These are phyloP conservation scores for Heliornis fulica DNA, from an alignment of 2,113 vertebrate species.

Conservation along the genomic window DNA sequence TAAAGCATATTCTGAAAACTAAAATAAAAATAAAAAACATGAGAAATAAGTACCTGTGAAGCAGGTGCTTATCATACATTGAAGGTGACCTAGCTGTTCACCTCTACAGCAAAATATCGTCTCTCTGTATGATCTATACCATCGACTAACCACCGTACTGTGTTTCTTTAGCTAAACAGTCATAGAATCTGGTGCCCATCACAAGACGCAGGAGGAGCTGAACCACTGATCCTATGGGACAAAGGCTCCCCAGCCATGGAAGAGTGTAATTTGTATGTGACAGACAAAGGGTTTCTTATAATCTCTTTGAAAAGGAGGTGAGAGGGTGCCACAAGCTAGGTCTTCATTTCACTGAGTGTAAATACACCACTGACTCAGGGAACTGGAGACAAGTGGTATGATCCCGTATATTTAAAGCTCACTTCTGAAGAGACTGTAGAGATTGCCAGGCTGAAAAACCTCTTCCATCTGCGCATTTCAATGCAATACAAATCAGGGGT, in stretches of 20 bases:
- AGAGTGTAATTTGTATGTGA: neutral
- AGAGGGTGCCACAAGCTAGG: neutral
- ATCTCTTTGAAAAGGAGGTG: neutral
- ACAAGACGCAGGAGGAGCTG: neutral
- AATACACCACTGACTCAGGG: neutral
- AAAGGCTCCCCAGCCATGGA: neutral
- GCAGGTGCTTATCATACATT: neutral
- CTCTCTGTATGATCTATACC: neutral
- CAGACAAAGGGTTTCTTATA: neutral
- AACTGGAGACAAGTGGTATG: neutral
- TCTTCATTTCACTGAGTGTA: neutral
- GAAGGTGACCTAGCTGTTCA: neutral
- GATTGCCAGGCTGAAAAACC: neutral
- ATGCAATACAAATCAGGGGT: neutral
- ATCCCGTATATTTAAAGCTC: neutral
- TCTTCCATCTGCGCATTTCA: neutral
- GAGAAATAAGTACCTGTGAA: neutral
- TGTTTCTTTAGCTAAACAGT: neutral
- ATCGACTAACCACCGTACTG: neutral
- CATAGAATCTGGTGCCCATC: accelerated
- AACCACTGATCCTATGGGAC: neutral
- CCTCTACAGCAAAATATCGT: neutral
- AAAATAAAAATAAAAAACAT: neutral
- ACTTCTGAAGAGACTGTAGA: neutral
- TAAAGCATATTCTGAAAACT: neutral